Base-by-base conservation (phyloP, 2,888 invertebrate species). In the Noctua janthina region DNA sequence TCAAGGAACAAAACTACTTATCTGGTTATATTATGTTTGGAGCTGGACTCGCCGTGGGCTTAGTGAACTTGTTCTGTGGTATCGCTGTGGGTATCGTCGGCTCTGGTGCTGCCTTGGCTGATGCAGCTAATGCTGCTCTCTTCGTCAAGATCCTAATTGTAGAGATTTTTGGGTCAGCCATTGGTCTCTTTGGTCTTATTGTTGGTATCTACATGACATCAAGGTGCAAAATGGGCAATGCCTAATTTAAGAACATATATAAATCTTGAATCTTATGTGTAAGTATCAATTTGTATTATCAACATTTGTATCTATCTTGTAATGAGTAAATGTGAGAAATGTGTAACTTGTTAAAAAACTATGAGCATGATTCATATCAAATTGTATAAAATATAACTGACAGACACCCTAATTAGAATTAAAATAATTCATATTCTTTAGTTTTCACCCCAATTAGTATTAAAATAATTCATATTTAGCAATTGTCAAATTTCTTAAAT, bases 81-180 rank as follows among this genome's bases (percentile, higher is more conserved):
- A 96, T 97, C 75, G 98, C 99, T 89, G 99, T 99, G 56, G 99
- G 99, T n/a, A 98, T 99, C 92, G 99, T 99, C 56, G 99, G 99
- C 35, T 99, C 99, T 7, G 99, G 99, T 83, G 99, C 99, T 68
- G 99, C 99, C 35, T 97, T 99, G 17, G 98, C 99, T 75, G 99
- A 99, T 97, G 99, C 99, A 54, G 99, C 99, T 66, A 99, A 99
- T 94, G 98, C 99, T 35, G 98, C 98, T 6, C 97, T 99, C 13
- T 99, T 99, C 93, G 99, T 99, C 74, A 99, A 99, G 96, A 99
- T 99, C 94, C 98, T 99, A 68, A 99, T 99, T 95, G 98, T 99
- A 70, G 99, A 99, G 97, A 99, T 99, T 96, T 99, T 99, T 94
- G 99, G 99, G 81, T 99, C 99, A 93, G 99, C 99, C 91, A 99